A percentile compares a stretch with the other conserved stretches of the same genome.
These are phyloP conservation scores for Morinoia aosen DNA, from an alignment of 2,888 invertebrate species.

Conservation along the genomic window DNA sequence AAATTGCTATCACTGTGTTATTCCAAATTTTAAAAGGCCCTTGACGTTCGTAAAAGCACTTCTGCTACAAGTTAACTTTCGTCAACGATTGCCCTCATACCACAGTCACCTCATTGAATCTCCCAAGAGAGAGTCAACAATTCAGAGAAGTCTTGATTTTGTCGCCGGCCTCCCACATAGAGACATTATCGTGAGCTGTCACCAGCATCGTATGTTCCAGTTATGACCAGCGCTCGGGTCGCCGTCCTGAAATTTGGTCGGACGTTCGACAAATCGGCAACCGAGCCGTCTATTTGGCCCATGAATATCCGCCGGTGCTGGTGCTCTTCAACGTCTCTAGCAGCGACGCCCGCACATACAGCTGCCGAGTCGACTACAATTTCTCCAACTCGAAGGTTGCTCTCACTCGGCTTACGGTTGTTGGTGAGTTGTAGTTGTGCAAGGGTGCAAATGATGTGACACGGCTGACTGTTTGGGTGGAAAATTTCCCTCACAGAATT, in stretches of 20 bases:
- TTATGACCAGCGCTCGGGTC: conserved; percentile 63
- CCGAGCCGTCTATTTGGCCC: conserved; percentile 62
- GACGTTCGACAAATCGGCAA: conserved; percentile 63
- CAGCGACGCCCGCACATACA: conserved; percentile 62
- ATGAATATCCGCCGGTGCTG: conserved; percentile 61
- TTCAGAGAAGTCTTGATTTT: neutral
- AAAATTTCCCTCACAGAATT: neutral
- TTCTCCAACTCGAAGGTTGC: conserved; percentile 64
- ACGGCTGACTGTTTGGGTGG: neutral
- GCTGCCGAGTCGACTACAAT: conserved; percentile 66
- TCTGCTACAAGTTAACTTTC: neutral
- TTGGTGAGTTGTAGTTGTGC: conserved; percentile 61
- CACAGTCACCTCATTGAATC: neutral
- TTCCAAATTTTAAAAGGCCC: neutral
- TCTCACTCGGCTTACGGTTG: conserved; percentile 64
- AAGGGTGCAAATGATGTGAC: neutral
- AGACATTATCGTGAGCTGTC: neutral
- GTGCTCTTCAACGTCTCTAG: conserved; percentile 59
- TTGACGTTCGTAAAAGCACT: neutral
- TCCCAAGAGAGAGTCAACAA: neutral
- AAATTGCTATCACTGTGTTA: neutral
- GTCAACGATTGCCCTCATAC: neutral
- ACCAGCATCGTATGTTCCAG: conserved; percentile 53
- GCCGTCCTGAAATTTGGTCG: conserved; percentile 59
- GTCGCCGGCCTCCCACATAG: neutral